These are phyloP conservation scores for Antennarius striatus DNA, from an alignment of 2,113 vertebrate species.

Conservation along the genomic window DNA sequence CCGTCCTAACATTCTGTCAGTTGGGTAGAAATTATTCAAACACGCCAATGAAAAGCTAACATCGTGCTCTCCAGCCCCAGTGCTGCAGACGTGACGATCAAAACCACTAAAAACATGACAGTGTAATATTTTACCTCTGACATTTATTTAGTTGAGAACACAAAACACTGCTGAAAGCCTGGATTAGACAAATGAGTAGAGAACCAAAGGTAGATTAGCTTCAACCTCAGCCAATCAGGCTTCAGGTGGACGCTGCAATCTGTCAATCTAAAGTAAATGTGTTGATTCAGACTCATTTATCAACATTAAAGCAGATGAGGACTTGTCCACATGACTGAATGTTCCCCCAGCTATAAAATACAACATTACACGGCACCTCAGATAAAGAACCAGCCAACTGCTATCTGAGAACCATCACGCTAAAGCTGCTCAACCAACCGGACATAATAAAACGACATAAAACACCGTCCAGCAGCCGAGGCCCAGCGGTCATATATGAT, in stretches of 20 bases:
- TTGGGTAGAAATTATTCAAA: neutral
- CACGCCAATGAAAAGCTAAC: too few species aligned
- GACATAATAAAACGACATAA: conserved; percentile 36
- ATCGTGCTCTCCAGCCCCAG: too few species aligned
- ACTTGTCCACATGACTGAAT: conserved; percentile 60
- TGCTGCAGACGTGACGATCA: too few species aligned
- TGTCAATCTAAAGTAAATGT: conserved; percentile 32
- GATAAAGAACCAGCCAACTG: conserved; percentile 16
- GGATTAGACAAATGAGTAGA: neutral
- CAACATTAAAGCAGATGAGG: conserved; percentile 43
- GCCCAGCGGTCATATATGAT: neutral
- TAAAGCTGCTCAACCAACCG: conserved; percentile 31
- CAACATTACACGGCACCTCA: neutral
- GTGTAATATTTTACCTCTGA: too few species aligned
- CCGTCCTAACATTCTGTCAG: neutral
- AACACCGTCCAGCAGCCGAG: neutral
- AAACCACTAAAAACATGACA: too few species aligned
- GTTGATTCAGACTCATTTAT: conserved; percentile 50
- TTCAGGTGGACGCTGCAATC: neutral
- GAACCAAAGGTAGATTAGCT: conserved; percentile 3
- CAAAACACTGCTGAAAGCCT: neutral
- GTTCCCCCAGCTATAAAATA: conserved; percentile 45
- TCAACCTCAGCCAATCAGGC: conserved; percentile 3
- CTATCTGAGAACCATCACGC: conserved; percentile 29
- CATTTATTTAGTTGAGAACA: too few species aligned